phyloP scores from a whole-genome alignment of 2,888 invertebrate genomes.

The Dusona sp. region DNA sequence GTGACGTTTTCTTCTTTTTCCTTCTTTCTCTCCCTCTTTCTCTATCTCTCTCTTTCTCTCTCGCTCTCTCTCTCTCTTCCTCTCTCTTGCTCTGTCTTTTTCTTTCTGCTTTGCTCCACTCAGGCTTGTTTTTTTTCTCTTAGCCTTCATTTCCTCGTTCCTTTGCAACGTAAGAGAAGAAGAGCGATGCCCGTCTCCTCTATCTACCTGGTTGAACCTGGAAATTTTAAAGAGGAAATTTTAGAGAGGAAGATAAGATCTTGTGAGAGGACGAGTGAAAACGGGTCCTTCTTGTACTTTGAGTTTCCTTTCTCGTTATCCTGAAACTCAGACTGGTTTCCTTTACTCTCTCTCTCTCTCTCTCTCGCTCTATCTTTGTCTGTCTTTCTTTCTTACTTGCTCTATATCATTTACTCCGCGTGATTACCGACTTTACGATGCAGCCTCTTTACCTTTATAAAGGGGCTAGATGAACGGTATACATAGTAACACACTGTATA shows the following conservation, averaged over 20 bases:
- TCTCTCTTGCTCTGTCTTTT: background rate
- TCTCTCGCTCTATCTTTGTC: constrained; percentile 22
- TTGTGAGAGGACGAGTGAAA: constrained; percentile 50
- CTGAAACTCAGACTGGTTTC: constrained; percentile 60
- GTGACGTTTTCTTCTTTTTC: constrained; percentile 14
- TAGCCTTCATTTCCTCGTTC: constrained; percentile 62
- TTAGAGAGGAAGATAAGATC: constrained; percentile 21
- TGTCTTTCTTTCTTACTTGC: background rate
- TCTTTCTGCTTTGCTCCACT: no score
- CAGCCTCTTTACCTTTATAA: constrained; percentile 50
- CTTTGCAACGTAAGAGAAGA: constrained; percentile 49
- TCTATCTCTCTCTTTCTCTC: background rate
- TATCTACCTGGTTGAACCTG: constrained; percentile 59
- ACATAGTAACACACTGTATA: background rate
- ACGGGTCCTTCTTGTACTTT: constrained; percentile 63
- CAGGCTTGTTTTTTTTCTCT: constrained; percentile 56
- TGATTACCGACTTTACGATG: constrained; percentile 60
- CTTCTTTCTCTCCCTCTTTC: background rate
- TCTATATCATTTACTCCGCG: constrained; percentile 35
- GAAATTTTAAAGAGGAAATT: constrained; percentile 55
- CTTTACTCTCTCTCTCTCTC: constrained; percentile 52
- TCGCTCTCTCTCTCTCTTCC: no score
- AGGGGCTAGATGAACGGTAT: constrained; percentile 24
- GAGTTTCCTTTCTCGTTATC: constrained; percentile 67
- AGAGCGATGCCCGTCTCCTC: constrained; percentile 35